Conservation (phyloP, 1,140 invertebrate species). For the Trichonephila inaurata region DNA sequence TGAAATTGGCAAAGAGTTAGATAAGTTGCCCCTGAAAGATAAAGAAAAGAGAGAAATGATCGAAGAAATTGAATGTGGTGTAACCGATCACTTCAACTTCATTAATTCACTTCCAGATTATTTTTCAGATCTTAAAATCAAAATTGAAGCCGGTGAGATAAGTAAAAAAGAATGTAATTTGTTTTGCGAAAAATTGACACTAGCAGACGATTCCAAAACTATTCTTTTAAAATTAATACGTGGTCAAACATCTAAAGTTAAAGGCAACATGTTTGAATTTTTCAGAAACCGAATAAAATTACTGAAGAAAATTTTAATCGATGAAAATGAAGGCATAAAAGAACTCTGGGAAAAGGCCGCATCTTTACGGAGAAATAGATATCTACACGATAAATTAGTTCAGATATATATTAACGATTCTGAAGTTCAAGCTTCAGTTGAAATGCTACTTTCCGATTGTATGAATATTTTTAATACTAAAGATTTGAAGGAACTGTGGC, state of each 20-base stretch:
- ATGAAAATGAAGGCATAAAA: neutral
- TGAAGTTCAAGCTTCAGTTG: conserved; percentile 24
- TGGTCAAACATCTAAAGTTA: neutral
- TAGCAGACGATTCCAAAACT: neutral
- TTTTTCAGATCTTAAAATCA: neutral
- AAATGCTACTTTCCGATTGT: conserved; percentile 61
- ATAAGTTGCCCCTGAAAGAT: neutral
- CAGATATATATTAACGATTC: neutral
- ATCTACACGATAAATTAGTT: neutral
- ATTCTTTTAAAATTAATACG: neutral
- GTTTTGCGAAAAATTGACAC: conserved; percentile 4
- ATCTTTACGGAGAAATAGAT: neutral
- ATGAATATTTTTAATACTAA: conserved; percentile 1
- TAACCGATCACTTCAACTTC: neutral
- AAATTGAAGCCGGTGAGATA: neutral
- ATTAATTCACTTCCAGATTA: neutral
- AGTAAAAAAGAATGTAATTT: neutral
- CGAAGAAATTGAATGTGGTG: neutral
- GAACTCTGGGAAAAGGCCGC: conserved; percentile 36
- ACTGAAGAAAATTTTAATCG: conserved; percentile 50
- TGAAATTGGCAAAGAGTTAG: neutral
- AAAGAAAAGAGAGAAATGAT: neutral
- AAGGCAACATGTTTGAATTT: neutral
- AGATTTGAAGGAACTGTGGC: conserved; percentile 30
- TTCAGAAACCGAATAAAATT: conserved; percentile 31